Conservation (phyloP, 2,888 invertebrate species). For the Galerucella nymphaeae region DNA sequence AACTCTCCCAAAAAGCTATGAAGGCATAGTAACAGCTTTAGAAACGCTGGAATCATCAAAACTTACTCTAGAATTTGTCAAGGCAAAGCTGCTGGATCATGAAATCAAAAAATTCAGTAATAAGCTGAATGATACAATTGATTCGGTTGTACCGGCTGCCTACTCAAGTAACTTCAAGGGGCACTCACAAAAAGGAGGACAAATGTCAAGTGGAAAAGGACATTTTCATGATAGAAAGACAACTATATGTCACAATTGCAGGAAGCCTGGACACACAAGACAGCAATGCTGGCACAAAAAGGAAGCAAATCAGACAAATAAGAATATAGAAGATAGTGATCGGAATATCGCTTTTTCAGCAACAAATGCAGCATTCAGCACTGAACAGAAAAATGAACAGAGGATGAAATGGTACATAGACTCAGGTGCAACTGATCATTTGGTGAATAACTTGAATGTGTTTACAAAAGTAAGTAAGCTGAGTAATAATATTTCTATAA, state of each 20-base stretch:
- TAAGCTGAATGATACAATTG: not conserved
- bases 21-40: not conserved
- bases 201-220: not conserved
- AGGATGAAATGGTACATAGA: not conserved
- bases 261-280: not conserved
- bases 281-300: slow-evolving; percentile 2
- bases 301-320: not conserved
- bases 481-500: not conserved
- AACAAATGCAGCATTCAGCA: not conserved
- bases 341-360: not conserved
- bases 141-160: not conserved
- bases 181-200: not conserved
- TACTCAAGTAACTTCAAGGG: not conserved
- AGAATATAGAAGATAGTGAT: not conserved
- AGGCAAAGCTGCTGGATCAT: not conserved
- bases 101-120: not conserved
- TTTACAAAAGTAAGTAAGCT: not conserved
- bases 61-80: not conserved
- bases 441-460: not conserved
- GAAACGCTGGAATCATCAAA: slow-evolving; percentile 2
- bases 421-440: not conserved
- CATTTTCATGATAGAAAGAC: not conserved
- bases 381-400: not conserved
- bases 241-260: not conserved
- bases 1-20: not conserved